Base-by-base conservation (phyloP, 1,140 invertebrate species). In the Onthophagus taurus region DNA sequence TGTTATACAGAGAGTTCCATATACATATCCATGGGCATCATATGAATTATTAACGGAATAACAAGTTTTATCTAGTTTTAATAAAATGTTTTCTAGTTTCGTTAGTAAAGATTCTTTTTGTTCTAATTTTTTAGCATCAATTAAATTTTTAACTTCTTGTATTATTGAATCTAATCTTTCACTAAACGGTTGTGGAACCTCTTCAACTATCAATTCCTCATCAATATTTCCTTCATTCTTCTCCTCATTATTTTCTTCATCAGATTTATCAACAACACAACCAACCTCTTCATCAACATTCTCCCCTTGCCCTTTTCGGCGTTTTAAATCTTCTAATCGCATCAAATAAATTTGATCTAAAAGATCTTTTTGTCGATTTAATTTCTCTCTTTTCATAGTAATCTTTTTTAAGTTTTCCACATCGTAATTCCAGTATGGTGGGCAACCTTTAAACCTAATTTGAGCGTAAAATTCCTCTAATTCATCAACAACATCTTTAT, bases 391-490 rank as follows among this genome's bases (percentile, higher is more conserved):
- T 4, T 18, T 24, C 29, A 26, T 26, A 3, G 38, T 41, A n/a
- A 29, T 17, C 29, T n/a, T 16, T 2, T 21, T 19, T 17, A 41
- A 41, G 29, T 41, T 17, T 17, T 41, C 14, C 8, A 41, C 29
- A 14, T 29, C 17, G 19, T 23, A 29, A 16, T 41, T 26, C 38
- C 38, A 41, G 2, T 13, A 14, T 14, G 38, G n/a, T 8, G 38
- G 24, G 17, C 2, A 6, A 17, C 23, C 21, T 3, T 12, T 11
- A 14, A 41, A 29, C 11, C 38, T 21, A 11, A 41, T 14, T 30
- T 41, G 24, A 6, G 13, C 7, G n/a, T 41, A 41, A 13, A 41
- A 41, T 13, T 17, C 19, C n/a, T 41, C 38, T 14, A 41, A 29
- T 29, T 41, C 24, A 14, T 29, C 38, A 6, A 41, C 23, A 14